Conservation (phyloP, 2,797 vertebrate species). For the Serranus cabrilla region DNA sequence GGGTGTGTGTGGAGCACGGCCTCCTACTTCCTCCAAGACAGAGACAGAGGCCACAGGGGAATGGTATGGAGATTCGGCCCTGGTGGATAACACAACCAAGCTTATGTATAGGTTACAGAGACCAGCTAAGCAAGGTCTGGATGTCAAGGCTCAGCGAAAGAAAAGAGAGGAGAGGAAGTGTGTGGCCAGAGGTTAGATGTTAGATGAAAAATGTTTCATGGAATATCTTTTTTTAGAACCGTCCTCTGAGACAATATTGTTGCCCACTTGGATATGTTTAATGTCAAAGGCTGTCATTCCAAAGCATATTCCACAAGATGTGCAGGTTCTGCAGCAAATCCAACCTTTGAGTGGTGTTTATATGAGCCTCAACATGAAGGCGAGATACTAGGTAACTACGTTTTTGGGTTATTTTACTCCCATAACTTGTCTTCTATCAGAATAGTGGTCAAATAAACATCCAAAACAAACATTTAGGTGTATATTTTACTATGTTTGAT, state of each 20-base stretch:
- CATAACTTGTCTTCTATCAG: no score
- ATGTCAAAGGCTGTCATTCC: slow-evolving; percentile 8
- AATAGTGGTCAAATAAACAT: no score
- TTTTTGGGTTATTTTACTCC: no score
- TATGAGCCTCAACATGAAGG: neutral
- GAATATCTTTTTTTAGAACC: slow-evolving; percentile 51
- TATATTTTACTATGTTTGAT: no score
- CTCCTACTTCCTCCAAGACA: slow-evolving; percentile 51
- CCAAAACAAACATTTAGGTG: no score
- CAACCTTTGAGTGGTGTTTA: neutral
- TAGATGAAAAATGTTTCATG: slow-evolving; percentile 30
- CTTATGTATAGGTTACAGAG: slow-evolving; percentile 60
- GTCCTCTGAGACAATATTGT: slow-evolving; percentile 30
- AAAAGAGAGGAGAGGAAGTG: slow-evolving; percentile 19
- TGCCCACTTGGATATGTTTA: slow-evolving; percentile 33
- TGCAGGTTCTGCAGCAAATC: neutral
- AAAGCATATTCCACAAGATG: neutral
- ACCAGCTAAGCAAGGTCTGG: slow-evolving; percentile 56
- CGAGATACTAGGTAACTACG: no score
- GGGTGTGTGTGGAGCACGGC: slow-evolving; percentile 34
- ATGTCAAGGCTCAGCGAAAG: slow-evolving; percentile 60
- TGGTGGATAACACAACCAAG: slow-evolving; percentile 61
- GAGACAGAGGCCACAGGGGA: slow-evolving; percentile 73
- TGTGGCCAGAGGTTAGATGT: slow-evolving; percentile 30
- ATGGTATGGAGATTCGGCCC: slow-evolving; percentile 64